Percentiles rank a stretch among this genome's conserved stretches.
Evolutionary conservation across 2,113 vertebrate genomes (phyloP).

Genomic region (Caranx ignobilis): DNA sequence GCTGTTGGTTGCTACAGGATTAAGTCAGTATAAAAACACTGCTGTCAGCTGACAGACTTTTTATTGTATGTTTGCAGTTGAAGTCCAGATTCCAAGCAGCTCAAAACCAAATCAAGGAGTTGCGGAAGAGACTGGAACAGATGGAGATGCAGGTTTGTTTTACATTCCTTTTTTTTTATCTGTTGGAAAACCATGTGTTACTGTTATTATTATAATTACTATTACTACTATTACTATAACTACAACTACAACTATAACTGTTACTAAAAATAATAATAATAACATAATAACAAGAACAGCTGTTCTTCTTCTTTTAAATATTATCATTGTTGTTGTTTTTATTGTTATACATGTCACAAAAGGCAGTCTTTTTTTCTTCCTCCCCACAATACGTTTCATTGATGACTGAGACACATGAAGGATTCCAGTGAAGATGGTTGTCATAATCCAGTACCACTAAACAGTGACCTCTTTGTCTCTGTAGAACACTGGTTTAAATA

Average conservation of each 20-base stretch:
- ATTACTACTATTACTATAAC: too few species aligned
- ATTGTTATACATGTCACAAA: too few species aligned
- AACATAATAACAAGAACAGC: too few species aligned
- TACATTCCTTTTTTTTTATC: not conserved
- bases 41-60: not conserved
- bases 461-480: not conserved
- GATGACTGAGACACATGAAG: too few species aligned
- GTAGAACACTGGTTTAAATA: slow-evolving; percentile 90
- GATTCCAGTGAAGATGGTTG: not conserved
- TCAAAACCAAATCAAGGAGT: slow-evolving; percentile 90
- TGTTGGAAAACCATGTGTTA: not conserved
- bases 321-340: too few species aligned
- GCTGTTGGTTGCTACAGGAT: not conserved
- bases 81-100: slow-evolving; percentile 90
- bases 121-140: slow-evolving; percentile 89
- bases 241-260: too few species aligned
- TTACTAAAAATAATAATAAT: too few species aligned
- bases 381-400: too few species aligned
- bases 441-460: not conserved
- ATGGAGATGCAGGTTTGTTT: slow-evolving; percentile 90
- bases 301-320: too few species aligned
- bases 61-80: slow-evolving; percentile 84
- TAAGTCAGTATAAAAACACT: not conserved
- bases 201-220: too few species aligned
- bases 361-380: too few species aligned